A percentile compares a stretch with the other conserved stretches of the same genome.
These are phyloP conservation scores for Menidia beryllina DNA, from an alignment of 2,113 vertebrate species.

Conservation along the genomic window DNA sequence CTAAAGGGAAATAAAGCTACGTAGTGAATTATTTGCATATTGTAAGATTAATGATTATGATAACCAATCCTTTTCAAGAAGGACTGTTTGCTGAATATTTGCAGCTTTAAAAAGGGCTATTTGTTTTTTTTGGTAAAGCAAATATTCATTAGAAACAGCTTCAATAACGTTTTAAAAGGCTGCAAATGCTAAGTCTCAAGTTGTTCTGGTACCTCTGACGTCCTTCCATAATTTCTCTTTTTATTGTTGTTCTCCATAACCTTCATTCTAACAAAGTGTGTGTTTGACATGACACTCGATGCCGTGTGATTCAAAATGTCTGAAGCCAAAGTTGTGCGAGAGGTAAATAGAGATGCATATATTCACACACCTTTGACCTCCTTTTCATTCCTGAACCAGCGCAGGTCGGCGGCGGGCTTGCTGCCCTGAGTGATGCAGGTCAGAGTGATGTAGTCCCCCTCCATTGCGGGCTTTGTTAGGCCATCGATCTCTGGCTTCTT, in stretches of 20 bases:
- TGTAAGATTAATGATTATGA: slow-evolving; percentile 1
- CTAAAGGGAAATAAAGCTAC: background rate
- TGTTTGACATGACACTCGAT: background rate
- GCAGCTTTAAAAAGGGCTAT: background rate
- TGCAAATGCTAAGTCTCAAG: background rate
- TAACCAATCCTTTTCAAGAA: background rate
- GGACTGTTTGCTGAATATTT: background rate
- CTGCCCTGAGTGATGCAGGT: slow-evolving; percentile 97
- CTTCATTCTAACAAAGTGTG: background rate
- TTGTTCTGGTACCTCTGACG: background rate
- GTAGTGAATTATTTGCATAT: slow-evolving; percentile 3
- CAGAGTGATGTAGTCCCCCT: slow-evolving; percentile 94
- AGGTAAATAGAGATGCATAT: background rate
- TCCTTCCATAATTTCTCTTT: background rate
- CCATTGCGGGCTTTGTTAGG: slow-evolving; percentile 92
- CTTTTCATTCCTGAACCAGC: slow-evolving; percentile 98
- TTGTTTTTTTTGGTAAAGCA: too few species aligned
- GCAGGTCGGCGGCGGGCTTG: slow-evolving; percentile 96
- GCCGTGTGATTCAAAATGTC: background rate
- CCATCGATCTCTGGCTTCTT: slow-evolving; percentile 96
- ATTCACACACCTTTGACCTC: slow-evolving; percentile 92
- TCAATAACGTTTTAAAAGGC: background rate
- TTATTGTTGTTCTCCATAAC: background rate
- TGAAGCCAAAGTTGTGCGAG: background rate
- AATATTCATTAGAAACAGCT: background rate